Evolutionary conservation across 1,140 invertebrate species (phyloP).

Genomic region (Spodoptera frugiperda): DNA sequence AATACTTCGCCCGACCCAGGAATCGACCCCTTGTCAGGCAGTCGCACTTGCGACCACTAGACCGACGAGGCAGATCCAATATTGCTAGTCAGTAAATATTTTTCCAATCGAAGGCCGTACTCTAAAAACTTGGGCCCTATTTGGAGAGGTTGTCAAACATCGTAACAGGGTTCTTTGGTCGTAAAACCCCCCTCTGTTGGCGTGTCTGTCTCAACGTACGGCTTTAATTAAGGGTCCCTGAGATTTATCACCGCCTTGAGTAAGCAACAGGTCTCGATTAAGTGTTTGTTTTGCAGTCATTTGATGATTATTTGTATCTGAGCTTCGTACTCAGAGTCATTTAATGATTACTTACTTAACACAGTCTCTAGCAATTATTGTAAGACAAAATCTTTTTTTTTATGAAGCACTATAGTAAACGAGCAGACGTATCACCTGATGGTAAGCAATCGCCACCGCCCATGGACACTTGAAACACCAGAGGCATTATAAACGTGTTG

Average conservation of each 20-base stretch:
- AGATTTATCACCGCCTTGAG: conserved; percentile 45
- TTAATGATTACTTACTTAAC: too few species aligned
- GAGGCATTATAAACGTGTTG: too few species aligned
- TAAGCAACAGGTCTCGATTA: conserved; percentile 15
- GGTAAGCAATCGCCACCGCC: too few species aligned
- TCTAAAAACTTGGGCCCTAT: conserved; percentile 31
- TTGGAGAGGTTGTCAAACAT: conserved; percentile 44
- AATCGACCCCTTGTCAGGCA: too few species aligned
- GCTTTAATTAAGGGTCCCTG: conserved; percentile 37
- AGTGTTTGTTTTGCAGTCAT: not conserved
- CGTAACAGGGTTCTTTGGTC: conserved; percentile 45
- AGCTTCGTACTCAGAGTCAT: too few species aligned
- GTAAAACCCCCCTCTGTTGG: conserved; percentile 43
- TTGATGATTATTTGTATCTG: not conserved
- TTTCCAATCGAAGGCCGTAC: not conserved
- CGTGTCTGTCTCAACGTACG: conserved; percentile 7
- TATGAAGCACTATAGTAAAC: too few species aligned
- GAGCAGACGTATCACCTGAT: too few species aligned
- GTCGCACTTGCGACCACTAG: not conserved
- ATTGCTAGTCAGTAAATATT: conserved; percentile 21
- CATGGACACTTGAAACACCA: too few species aligned
- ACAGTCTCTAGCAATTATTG: too few species aligned
- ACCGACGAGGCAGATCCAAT: not conserved
- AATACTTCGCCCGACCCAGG: too few species aligned
- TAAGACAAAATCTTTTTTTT: too few species aligned